Evolutionary conservation across 2,888 invertebrate genomes (phyloP).

Genomic region (Callyntrura guangdongensis): DNA sequence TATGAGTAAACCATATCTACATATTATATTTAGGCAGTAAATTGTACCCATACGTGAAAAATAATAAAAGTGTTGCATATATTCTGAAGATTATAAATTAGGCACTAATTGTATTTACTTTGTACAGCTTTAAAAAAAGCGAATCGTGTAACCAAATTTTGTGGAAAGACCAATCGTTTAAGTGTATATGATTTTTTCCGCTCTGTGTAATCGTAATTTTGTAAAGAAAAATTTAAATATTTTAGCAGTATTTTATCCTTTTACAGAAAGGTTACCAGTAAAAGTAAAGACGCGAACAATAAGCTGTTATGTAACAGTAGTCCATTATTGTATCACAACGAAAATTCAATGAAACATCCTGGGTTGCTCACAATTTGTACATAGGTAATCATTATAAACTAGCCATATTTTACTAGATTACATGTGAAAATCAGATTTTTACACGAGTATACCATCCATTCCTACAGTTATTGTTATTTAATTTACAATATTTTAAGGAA

Average conservation of each 20-base stretch:
- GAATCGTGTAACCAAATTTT: constrained; percentile 9
- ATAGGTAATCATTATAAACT: constrained; percentile 56
- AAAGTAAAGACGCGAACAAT: not conserved
- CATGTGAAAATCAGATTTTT: constrained; percentile 6
- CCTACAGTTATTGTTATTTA: constrained; percentile 50
- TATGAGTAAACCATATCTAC: not conserved
- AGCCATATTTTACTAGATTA: not conserved
- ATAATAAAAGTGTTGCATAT: too few relatives aligned
- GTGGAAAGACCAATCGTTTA: constrained; percentile 20
- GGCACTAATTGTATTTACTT: not conserved
- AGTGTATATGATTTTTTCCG: not conserved
- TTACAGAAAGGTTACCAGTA: constrained; percentile 35
- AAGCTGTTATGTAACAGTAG: constrained; percentile 18
- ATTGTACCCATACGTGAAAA: not conserved
- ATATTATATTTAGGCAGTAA: too few relatives aligned
- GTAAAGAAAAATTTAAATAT: not conserved
- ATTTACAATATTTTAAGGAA: constrained; percentile 1
- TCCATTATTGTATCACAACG: not conserved
- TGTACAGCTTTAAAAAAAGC: constrained; percentile 36
- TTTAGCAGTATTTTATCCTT: constrained; percentile 40
- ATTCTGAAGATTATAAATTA: not conserved
- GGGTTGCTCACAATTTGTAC: constrained; percentile 77
- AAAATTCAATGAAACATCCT: constrained; percentile 59
- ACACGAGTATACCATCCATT: constrained; percentile 63
- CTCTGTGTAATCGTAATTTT: not conserved